These are phyloP conservation scores for Ictalurus furcatus DNA, from an alignment of 2,113 vertebrate species.

Conservation along the genomic window DNA sequence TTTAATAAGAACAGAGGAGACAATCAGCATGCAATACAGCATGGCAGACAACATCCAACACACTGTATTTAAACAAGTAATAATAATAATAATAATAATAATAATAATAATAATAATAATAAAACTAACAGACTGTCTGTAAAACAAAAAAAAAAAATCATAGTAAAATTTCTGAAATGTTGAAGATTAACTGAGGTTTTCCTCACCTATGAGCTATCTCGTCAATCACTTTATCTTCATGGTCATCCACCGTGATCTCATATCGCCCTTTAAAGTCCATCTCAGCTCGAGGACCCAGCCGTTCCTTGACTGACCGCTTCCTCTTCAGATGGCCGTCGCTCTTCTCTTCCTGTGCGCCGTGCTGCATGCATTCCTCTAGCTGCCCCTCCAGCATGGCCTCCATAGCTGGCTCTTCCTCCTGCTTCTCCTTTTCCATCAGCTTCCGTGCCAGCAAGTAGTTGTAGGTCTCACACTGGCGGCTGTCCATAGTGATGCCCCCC, in stretches of 20 bases:
- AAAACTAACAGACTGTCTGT: neutral
- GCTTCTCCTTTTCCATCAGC: conserved; percentile 81
- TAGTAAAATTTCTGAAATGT: neutral
- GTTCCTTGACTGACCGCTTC: conserved; percentile 83
- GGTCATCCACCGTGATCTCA: conserved; percentile 86
- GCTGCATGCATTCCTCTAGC: conserved; percentile 87
- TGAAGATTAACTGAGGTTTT: neutral
- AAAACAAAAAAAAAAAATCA: neutral
- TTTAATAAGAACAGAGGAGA: conserved; percentile 13
- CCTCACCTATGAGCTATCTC: conserved; percentile 90
- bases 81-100: neutral
- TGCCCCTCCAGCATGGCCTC: conserved; percentile 81
- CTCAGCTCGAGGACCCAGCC: conserved; percentile 81
- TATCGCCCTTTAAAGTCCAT: conserved; percentile 92
- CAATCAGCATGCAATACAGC: neutral
- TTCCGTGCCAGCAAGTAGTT: conserved; percentile 92
- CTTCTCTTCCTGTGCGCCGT: conserved; percentile 66
- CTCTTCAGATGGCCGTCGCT: conserved; percentile 78
- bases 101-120: too few species aligned
- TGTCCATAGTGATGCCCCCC: conserved; percentile 82
- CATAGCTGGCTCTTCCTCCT: conserved; percentile 67
- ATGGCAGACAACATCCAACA: neutral
- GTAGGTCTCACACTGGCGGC: conserved; percentile 89
- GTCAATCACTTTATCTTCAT: conserved; percentile 85
- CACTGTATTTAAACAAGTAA: neutral